Evolutionary conservation across 2,888 invertebrate genomes (phyloP).

Genomic region (Strigamia crassipes): DNA sequence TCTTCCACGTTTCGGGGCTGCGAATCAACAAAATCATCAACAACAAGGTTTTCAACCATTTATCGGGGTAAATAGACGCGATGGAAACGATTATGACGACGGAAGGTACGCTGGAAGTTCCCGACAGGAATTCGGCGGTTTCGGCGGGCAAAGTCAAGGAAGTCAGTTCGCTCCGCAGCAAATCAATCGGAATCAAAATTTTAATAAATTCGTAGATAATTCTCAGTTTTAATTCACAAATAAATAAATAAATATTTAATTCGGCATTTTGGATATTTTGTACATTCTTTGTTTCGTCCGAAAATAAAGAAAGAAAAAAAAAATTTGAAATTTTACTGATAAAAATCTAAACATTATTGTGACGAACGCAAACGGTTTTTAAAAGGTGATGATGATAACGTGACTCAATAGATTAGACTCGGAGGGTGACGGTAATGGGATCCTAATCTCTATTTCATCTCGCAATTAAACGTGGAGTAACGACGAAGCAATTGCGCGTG

Average conservation of each 20-base stretch:
- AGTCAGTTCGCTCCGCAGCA: neutral
- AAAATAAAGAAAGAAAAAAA: neutral
- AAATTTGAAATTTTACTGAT: neutral
- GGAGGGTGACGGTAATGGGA: neutral
- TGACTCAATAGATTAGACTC: neutral
- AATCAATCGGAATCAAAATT: neutral
- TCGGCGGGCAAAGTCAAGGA: neutral
- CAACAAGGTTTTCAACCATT: neutral
- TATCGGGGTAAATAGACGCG: no score
- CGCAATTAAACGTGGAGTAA: neutral
- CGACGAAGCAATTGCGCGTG: neutral
- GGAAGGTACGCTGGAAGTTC: neutral
- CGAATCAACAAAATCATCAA: neutral
- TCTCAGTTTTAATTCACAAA: neutral
- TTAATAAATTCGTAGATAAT: conserved; percentile 5
- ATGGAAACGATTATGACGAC: neutral
- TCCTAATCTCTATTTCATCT: neutral
- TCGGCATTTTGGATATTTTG: neutral
- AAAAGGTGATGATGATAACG: neutral
- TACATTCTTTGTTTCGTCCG: no score
- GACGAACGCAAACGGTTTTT: neutral
- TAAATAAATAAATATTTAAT: no score
- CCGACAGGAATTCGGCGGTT: neutral
- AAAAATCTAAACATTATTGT: neutral
- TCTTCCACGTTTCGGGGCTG: neutral